Evolutionary conservation across 37 sponge, comb jelly and placozoan species (phyloP).

Genomic region (Tethya wilhelma): DNA sequence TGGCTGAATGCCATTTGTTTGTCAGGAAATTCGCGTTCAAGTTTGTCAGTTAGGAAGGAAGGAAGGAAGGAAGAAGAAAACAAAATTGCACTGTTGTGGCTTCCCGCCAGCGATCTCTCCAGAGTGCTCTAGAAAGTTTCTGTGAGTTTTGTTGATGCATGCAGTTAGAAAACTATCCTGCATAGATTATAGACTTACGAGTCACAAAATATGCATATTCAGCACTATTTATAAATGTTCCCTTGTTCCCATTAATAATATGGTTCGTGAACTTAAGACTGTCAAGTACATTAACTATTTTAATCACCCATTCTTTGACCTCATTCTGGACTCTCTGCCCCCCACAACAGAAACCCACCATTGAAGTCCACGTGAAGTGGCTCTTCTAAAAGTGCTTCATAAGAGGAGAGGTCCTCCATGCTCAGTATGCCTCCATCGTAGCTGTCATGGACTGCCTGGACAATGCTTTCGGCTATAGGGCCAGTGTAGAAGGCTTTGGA

Average conservation of each 20-base stretch:
- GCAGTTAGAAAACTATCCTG: too few species aligned
- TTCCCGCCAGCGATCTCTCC: too few species aligned
- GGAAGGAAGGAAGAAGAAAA: too few species aligned
- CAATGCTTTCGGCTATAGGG: conserved; percentile 53
- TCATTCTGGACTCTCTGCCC: not conserved
- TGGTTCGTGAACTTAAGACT: not conserved
- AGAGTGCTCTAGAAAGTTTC: too few species aligned
- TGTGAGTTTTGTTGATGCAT: too few species aligned
- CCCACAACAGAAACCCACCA: conserved; percentile 23
- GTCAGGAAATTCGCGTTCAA: too few species aligned
- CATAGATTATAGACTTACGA: too few species aligned
- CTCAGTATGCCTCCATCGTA: conserved; percentile 65
- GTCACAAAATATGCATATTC: too few species aligned
- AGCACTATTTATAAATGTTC: too few species aligned
- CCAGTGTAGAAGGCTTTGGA: conserved; percentile 65
- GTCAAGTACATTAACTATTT: not conserved
- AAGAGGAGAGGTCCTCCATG: conserved; percentile 58
- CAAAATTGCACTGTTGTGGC: too few species aligned
- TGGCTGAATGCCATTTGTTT: too few species aligned
- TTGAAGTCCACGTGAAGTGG: conserved; percentile 29
- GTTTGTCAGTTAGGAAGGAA: too few species aligned
- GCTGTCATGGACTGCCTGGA: conserved; percentile 8
- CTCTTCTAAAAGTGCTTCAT: conserved; percentile 35
- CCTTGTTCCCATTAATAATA: not conserved
- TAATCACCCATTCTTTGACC: not conserved